A percentile compares a stretch with the other conserved stretches of the same genome.
These are phyloP conservation scores for Polymixis flavicincta DNA, from an alignment of 2,888 invertebrate species.

Conservation along the genomic window DNA sequence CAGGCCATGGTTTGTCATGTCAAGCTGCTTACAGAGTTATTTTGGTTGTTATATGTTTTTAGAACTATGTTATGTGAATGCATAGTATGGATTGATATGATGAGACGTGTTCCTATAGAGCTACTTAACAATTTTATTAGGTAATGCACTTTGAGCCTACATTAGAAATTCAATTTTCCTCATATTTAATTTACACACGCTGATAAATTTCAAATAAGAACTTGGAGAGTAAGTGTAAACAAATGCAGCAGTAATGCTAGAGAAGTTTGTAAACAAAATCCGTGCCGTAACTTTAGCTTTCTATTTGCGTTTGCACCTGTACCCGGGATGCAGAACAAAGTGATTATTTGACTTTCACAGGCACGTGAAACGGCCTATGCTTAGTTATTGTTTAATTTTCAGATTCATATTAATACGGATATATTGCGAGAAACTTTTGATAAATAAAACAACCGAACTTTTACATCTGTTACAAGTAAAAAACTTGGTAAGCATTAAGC, in stretches of 20 bases:
- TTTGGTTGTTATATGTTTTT: too few species aligned
- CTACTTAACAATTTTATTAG: background rate
- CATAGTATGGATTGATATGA: too few species aligned
- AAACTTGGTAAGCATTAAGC: background rate
- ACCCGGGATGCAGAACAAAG: background rate
- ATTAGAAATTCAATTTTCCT: background rate
- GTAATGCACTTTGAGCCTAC: background rate
- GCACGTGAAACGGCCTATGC: background rate
- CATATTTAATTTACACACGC: background rate
- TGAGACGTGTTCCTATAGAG: too few species aligned
- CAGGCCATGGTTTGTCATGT: too few species aligned
- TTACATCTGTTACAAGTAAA: background rate
- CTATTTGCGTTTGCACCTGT: slow-evolving; percentile 8
- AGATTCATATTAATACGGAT: background rate
- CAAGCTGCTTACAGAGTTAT: too few species aligned
- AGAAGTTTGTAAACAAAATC: slow-evolving; percentile 21
- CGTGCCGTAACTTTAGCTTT: slow-evolving; percentile 17
- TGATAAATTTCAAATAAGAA: background rate
- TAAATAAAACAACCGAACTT: background rate
- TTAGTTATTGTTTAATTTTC: slow-evolving; percentile 12
- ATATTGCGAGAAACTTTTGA: background rate
- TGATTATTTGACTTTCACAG: slow-evolving; percentile 30
- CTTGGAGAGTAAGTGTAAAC: background rate
- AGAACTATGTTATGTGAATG: too few species aligned
- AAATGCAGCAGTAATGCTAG: background rate